These are phyloP conservation scores for Brachionus plicatilis DNA, from an alignment of 1,140 invertebrate species.

Conservation along the genomic window DNA sequence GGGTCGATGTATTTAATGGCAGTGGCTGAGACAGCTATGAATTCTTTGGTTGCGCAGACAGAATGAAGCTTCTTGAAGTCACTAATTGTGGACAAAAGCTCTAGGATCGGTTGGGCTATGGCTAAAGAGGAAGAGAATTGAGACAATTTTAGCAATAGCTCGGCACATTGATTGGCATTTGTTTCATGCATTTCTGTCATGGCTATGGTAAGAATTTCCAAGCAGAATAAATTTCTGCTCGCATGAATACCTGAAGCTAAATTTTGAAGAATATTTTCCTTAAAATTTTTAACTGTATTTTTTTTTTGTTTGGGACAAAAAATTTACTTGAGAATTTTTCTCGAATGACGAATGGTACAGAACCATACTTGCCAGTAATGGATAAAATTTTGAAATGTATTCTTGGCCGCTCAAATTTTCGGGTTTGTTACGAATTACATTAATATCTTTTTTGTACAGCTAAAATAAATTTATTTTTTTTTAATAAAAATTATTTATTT, in stretches of 20 bases:
- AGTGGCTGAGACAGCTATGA: slow-evolving; percentile 25
- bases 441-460: not conserved
- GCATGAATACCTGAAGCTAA: slow-evolving; percentile 20
- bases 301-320: not conserved
- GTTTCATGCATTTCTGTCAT: slow-evolving; percentile 36
- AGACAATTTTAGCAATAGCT: slow-evolving; percentile 32
- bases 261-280: slow-evolving; percentile 36
- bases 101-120: slow-evolving; percentile 31
- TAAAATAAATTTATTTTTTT: not conserved
- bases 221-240: not conserved
- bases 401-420: not conserved
- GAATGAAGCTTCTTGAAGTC: slow-evolving; percentile 25
- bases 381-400: slow-evolving; percentile 26
- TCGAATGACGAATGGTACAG: not conserved
- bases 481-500: not conserved
- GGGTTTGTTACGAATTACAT: not conserved
- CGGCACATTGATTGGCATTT: slow-evolving; percentile 21
- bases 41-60: not conserved
- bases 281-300: not conserved
- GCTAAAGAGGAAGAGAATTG: slow-evolving; percentile 15
- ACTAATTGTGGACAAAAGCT: slow-evolving; percentile 29
- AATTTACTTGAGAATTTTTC: slow-evolving; percentile 5
- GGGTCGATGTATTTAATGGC: slow-evolving; percentile 36
- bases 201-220: slow-evolving; percentile 27
- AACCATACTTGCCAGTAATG: slow-evolving; percentile 16